A percentile compares a stretch with the other conserved stretches of the same genome.
Evolutionary conservation across 2,888 invertebrate genomes (phyloP).

Genomic region (Tortrix viridana): DNA sequence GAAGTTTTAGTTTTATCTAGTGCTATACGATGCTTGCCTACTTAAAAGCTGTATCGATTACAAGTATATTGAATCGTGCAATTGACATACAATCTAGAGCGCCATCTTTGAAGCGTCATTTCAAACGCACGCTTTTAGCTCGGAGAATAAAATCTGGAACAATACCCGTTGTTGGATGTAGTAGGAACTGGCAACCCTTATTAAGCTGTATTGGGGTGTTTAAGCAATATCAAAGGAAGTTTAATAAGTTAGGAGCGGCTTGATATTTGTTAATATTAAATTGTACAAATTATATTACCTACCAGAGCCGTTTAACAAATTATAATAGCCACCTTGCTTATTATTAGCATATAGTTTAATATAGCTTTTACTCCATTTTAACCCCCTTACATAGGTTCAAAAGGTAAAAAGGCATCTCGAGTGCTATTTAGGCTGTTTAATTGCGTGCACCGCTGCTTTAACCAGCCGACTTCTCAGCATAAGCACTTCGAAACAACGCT

Average conservation of each 20-base stretch:
- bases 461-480: background rate
- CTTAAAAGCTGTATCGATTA: slow-evolving; percentile 2
- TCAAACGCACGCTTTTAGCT: slow-evolving; percentile 15
- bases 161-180: background rate
- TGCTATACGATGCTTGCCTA: background rate
- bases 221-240: too few relatives aligned
- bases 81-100: slow-evolving; percentile 15
- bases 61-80: slow-evolving; percentile 13
- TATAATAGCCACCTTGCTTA: background rate
- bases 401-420: background rate
- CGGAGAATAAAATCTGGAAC: slow-evolving; percentile 12
- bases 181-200: background rate
- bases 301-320: too few relatives aligned
- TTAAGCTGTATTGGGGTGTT: background rate
- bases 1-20: background rate
- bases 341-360: background rate
- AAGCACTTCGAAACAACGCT: slow-evolving; percentile 11
- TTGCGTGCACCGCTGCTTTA: background rate
- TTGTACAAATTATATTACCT: too few relatives aligned
- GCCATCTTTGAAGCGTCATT: slow-evolving; percentile 19
- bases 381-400: background rate
- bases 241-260: too few relatives aligned
- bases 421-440: background rate
- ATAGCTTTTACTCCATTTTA: too few relatives aligned
- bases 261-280: too few relatives aligned